Percentiles rank a stretch among this genome's conserved stretches.
phyloP scores from a whole-genome alignment of 1,140 invertebrate genomes.

The Grapholita molesta region DNA sequence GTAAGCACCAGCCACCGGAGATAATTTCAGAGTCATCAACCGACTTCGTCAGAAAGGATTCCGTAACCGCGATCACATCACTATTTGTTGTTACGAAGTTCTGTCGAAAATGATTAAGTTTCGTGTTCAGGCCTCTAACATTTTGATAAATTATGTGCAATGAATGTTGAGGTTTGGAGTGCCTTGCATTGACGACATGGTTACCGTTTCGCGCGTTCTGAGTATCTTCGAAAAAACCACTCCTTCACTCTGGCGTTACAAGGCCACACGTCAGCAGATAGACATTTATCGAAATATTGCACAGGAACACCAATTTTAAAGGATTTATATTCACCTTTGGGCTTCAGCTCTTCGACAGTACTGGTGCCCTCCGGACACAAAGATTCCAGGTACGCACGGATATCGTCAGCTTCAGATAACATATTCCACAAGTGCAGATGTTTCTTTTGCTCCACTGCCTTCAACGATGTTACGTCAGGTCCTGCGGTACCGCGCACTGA shows the following conservation, averaged over 20 bases:
- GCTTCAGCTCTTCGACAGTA: slow-evolving; percentile 15
- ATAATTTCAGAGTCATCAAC: slow-evolving; percentile 3
- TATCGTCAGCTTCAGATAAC: slow-evolving; percentile 4
- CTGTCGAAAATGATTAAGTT: background rate
- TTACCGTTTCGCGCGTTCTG: background rate
- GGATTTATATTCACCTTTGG: slow-evolving; percentile 19
- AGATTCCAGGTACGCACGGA: background rate
- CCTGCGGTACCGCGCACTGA: slow-evolving; percentile 15
- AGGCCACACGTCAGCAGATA: slow-evolving; percentile 14
- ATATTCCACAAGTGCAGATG: slow-evolving; percentile 18
- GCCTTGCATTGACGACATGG: background rate
- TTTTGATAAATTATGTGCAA: slow-evolving; percentile 12
- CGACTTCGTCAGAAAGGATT: background rate
- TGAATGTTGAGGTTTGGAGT: background rate
- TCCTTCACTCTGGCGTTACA: background rate
- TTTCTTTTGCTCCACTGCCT: slow-evolving; percentile 6
- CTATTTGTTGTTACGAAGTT: background rate
- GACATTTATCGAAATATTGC: background rate
- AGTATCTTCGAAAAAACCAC: slow-evolving; percentile 18
- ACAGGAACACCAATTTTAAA: slow-evolving; percentile 17
- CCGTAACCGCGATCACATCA: background rate
- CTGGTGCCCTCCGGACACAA: background rate
- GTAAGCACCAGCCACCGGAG: slow-evolving; percentile 7
- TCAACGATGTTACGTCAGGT: slow-evolving; percentile 4
- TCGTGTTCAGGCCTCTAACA: slow-evolving; percentile 19